Base-by-base conservation (phyloP, 2,797 vertebrate genomes). In the Xenentodon cancila region DNA sequence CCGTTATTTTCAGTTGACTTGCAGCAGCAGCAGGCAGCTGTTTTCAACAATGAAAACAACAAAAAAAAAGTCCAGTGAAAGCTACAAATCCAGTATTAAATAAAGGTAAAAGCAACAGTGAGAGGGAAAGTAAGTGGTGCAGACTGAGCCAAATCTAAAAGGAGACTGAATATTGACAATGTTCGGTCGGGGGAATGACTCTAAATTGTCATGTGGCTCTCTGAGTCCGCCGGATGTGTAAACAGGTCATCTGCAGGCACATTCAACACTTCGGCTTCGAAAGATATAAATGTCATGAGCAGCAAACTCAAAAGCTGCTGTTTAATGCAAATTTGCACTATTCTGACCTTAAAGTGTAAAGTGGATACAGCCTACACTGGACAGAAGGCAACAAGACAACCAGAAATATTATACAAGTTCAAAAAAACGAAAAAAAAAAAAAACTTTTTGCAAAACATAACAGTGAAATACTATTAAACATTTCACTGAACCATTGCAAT, bases 171-270 rank as follows among this genome's bases (percentile, higher is more conserved):
- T 58, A 52, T 47, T 47, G 49, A 59, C 21, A 19, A 32, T 57
- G 18, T 19, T 45, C 44, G 49, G 51, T 22, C 21, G 25, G 34
- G 34, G 19, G 45, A 49, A 27, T 18, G 49, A 15, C 25, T 52
- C 20, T 59, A 52, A 40, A 47, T 46, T 42, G 20, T 37, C 59
- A 53, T 59, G 27, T 25, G 30, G 22, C 62, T 46, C 19, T 55
- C 22, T 17, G 37, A 43, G 17, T 43, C 34, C 59, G 51, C 44
- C 18, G 32, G 42, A 46, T 47, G 40, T 45, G 19, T 34, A 51
- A 45, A 63, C 48, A 27, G 49, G 6, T 40, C 16, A 46, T 52
- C 32, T 37, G 48, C 25, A 21, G 44, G 45, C 27, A 21, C 27
- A 37, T 17, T 21, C 18, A 45, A 34, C 27, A 8, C 44, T 20